Evolutionary conservation across 2,113 vertebrate species (phyloP), one percentile per base, ranked within the genome.

Genomic region (Mobula birostris): DNA sequence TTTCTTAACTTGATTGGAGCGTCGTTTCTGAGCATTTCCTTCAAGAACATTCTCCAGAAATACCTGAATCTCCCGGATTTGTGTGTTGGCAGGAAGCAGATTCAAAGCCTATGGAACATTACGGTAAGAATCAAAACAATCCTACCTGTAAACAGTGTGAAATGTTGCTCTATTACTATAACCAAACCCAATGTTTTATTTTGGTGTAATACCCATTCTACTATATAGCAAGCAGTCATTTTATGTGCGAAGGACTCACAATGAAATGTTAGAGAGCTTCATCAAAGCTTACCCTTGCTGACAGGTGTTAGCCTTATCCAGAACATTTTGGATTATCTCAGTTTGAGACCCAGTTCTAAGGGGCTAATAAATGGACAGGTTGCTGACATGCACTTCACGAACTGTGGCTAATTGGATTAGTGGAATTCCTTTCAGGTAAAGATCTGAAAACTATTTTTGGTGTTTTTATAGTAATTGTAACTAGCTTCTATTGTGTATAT

Each of bases 11-110:
- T 99, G 99, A 96, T 98, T 98, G 95, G 97, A 98, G 94, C 98
- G 98, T 61, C 97, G 99, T 96, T 97, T 98, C 96, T 98, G 98
- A 14, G 98, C 98, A 80, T 98, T 98, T 97, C 99, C 99, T 97
- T 99, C 99, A 95, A 99, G 97, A 32, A 99, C 99, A 95, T 98
- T 99, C 95, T 99, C 99, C 95, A 99, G 96, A 95, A 99, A 99
- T 78, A 99, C 98, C 66, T 98, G 96, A 95, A 99, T 99, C 95
- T 99, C 98, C 40, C 96, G 96, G 94, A 99, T 99, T 96, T 98
- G 98, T 19, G 98, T 99, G 96, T 99, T 99, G n/a, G 98, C 99
- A 74, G 99, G 99, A 19, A 99, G 98, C 79, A 99, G 96, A 95
- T 99, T 98, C 97, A 99, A 98, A 1, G 98, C 98, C 99, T 99